phyloP scores from a whole-genome alignment of 2,888 invertebrate genomes.

The Cyclophora albipunctata region DNA sequence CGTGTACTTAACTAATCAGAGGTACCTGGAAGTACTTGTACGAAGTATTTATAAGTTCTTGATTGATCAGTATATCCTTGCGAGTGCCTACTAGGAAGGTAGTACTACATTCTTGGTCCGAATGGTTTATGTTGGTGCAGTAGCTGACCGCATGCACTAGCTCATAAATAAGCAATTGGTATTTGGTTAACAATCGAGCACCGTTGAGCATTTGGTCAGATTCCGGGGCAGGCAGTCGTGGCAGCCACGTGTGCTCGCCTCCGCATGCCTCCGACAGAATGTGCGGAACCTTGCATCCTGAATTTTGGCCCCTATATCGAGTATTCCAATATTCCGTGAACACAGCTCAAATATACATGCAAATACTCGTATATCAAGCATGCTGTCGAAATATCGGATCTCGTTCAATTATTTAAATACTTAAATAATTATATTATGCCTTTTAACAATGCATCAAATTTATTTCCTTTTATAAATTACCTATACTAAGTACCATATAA shows the following conservation, averaged over 20 bases:
- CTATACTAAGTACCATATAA: too few relatives aligned
- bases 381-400: constrained; percentile 37
- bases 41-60: too few relatives aligned
- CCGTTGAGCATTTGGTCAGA: constrained; percentile 72
- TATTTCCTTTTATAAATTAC: too few relatives aligned
- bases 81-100: too few relatives aligned
- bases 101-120: too few relatives aligned
- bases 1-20: too few relatives aligned
- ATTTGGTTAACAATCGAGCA: constrained; percentile 66
- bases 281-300: constrained; percentile 60
- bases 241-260: constrained; percentile 69
- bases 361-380: constrained; percentile 51
- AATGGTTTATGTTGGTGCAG: not conserved
- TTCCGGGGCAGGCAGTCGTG: constrained; percentile 62
- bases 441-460: too few relatives aligned
- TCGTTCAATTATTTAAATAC: constrained; percentile 23
- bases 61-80: too few relatives aligned
- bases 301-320: constrained; percentile 65
- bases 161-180: constrained; percentile 66
- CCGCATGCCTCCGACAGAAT: constrained; percentile 64
- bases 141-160: constrained; percentile 31
- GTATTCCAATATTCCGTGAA: constrained; percentile 70
- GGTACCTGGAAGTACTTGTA: too few relatives aligned
- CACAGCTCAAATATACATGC: constrained; percentile 26
- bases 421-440: too few relatives aligned